Conservation (phyloP, 1,140 invertebrate species). For the Brachionus manjavacas region DNA sequence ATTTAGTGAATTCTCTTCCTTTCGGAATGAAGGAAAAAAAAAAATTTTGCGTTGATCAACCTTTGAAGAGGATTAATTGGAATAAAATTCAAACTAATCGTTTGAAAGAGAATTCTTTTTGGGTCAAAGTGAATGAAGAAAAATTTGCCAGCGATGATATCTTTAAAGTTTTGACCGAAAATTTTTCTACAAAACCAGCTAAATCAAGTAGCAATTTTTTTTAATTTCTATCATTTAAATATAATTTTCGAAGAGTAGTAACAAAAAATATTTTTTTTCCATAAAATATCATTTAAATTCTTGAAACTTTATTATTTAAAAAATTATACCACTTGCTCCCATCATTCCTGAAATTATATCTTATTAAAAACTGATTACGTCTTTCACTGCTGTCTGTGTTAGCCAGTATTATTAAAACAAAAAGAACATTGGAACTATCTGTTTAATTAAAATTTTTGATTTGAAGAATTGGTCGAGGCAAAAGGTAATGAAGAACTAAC, state of each 20-base stretch:
- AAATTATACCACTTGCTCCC: too few species aligned
- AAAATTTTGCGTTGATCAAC: constrained; percentile 77
- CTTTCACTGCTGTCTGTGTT: too few species aligned
- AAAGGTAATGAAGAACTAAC: constrained; percentile 43
- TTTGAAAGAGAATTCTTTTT: constrained; percentile 88
- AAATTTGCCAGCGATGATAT: constrained; percentile 75
- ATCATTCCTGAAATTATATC: too few species aligned
- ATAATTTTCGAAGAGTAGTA: too few species aligned
- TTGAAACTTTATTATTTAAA: too few species aligned
- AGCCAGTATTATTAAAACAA: too few species aligned
- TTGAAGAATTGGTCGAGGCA: constrained; percentile 48
- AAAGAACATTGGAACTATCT: too few species aligned
- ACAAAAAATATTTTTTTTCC: too few species aligned
- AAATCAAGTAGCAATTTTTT: background rate
- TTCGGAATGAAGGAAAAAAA: constrained; percentile 84
- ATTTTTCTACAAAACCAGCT: constrained; percentile 78
- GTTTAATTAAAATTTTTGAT: background rate
- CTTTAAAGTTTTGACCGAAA: constrained; percentile 70
- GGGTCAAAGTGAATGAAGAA: constrained; percentile 87
- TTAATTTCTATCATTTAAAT: background rate
- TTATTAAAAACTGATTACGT: too few species aligned
- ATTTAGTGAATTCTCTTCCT: constrained; percentile 56
- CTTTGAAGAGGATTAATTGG: constrained; percentile 68
- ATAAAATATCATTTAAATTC: too few species aligned
- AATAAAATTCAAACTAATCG: constrained; percentile 72